Conservation (phyloP, 2,888 invertebrate genomes). For the Stenotaenia linearis region DNA sequence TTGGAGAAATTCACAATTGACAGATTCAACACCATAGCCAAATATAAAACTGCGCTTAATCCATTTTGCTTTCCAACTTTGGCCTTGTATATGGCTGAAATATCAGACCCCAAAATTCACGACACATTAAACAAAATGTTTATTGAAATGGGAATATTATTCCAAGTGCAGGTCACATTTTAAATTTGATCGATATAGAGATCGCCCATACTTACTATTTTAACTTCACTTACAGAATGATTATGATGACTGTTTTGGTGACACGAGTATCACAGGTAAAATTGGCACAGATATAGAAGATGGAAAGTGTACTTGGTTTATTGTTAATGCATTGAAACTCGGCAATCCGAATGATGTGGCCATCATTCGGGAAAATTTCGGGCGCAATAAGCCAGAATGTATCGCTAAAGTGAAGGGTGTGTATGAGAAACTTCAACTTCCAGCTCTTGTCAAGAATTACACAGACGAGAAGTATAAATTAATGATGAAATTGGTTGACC, state of each 20-base stretch:
- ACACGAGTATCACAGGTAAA: constrained; percentile 79
- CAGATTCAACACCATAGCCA: constrained; percentile 77
- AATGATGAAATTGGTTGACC: not conserved
- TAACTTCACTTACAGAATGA: no score
- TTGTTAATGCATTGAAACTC: constrained; percentile 78
- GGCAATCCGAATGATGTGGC: constrained; percentile 62
- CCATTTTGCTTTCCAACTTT: constrained; percentile 86
- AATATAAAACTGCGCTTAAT: constrained; percentile 90
- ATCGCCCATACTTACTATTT: no score
- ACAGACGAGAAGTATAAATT: not conserved
- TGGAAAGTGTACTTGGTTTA: constrained; percentile 93
- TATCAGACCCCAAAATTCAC: constrained; percentile 70
- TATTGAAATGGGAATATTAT: constrained; percentile 89
- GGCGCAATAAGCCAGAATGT: constrained; percentile 59
- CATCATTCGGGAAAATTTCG: constrained; percentile 61
- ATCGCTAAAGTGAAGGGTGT: constrained; percentile 65
- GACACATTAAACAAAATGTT: constrained; percentile 78
- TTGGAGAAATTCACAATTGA: constrained; percentile 63
- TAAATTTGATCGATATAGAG: no score
- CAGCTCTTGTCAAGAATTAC: constrained; percentile 68
- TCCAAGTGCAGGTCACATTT: constrained; percentile 84
- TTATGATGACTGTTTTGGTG: constrained; percentile 84
- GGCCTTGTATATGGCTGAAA: constrained; percentile 72
- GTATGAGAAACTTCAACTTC: constrained; percentile 69
- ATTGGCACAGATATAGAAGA: constrained; percentile 86